Conservation (phyloP, 92 coral and sea anemone genomes). For the Epizoanthus fatuus region DNA sequence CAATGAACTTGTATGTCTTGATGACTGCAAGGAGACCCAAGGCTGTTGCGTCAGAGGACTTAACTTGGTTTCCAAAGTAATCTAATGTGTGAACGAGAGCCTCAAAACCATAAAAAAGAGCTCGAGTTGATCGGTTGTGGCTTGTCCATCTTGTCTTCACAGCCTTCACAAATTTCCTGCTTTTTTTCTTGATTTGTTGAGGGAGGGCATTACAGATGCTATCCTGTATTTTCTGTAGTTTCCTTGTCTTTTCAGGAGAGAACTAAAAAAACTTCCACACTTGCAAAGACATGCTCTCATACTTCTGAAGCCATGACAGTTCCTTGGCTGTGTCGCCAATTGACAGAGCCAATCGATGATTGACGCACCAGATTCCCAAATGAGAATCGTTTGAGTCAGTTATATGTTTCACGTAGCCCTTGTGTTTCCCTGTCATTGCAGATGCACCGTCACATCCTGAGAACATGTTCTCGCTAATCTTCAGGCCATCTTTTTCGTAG, state of each 20-base stretch:
- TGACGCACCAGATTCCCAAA: constrained; percentile 24
- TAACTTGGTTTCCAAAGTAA: constrained; percentile 1
- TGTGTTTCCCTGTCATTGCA: constrained; percentile 21
- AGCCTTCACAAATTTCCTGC: constrained; percentile 18
- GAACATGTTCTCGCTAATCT: constrained; percentile 19
- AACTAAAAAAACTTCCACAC: constrained; percentile 22
- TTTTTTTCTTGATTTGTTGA: neutral
- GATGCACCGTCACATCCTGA: constrained; percentile 36
- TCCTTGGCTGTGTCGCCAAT: constrained; percentile 20
- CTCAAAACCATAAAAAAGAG: constrained; percentile 18
- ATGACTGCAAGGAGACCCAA: constrained; percentile 11
- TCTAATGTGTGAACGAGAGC: constrained; percentile 7
- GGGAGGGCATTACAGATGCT: neutral
- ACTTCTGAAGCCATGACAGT: constrained; percentile 9
- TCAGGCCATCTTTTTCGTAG: constrained; percentile 16
- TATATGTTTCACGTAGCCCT: constrained; percentile 7
- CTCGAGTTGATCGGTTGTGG: constrained; percentile 7
- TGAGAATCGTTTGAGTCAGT: constrained; percentile 12
- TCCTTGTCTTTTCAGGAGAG: constrained; percentile 25
- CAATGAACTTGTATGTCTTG: constrained; percentile 15
- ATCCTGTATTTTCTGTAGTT: neutral
- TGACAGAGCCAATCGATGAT: constrained; percentile 13
- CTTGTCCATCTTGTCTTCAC: constrained; percentile 22
- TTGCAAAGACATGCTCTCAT: constrained; percentile 9
- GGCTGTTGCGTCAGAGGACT: constrained; percentile 18